Evolutionary conservation across 2,888 invertebrate genomes (phyloP).

Genomic region (Amphipyra tragopoginis): DNA sequence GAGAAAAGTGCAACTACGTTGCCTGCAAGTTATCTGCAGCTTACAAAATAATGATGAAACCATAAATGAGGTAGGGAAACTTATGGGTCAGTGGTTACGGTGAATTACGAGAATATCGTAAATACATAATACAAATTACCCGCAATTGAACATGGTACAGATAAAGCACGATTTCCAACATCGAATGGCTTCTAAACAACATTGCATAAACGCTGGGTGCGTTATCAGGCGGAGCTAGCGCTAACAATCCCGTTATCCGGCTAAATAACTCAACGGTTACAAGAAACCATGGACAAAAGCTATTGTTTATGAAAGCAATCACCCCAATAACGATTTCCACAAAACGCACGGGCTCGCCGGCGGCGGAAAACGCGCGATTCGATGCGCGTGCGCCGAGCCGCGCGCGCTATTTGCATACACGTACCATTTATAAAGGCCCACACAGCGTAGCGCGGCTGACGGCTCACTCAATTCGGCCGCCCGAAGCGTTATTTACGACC

Average conservation of each 20-base stretch:
- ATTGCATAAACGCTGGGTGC: constrained; percentile 68
- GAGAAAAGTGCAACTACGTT: constrained; percentile 11
- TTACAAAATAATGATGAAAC: constrained; percentile 47
- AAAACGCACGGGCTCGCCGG: constrained; percentile 79
- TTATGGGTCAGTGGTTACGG: constrained; percentile 51
- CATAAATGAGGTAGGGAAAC: constrained; percentile 35
- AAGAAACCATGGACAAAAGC: constrained; percentile 85
- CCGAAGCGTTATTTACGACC: constrained; percentile 85
- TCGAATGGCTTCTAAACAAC: constrained; percentile 62
- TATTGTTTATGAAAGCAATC: constrained; percentile 90
- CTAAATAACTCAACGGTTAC: constrained; percentile 80
- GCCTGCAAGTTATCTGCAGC: constrained; percentile 6
- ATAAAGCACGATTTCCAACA: constrained; percentile 62
- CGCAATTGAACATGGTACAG: constrained; percentile 58
- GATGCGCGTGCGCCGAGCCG: constrained; percentile 86
- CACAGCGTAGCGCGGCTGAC: constrained; percentile 63
- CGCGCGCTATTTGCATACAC: constrained; percentile 81
- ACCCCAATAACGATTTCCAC: constrained; percentile 89
- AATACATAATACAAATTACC: constrained; percentile 57
- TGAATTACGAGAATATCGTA: constrained; percentile 55
- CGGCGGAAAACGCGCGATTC: constrained; percentile 88
- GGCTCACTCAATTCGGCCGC: constrained; percentile 77
- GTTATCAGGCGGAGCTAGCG: constrained; percentile 74
- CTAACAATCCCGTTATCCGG: constrained; percentile 77
- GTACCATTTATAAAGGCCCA: constrained; percentile 69